Conservation (phyloP, 1,140 invertebrate genomes). For the Contarinia nasturtii region DNA sequence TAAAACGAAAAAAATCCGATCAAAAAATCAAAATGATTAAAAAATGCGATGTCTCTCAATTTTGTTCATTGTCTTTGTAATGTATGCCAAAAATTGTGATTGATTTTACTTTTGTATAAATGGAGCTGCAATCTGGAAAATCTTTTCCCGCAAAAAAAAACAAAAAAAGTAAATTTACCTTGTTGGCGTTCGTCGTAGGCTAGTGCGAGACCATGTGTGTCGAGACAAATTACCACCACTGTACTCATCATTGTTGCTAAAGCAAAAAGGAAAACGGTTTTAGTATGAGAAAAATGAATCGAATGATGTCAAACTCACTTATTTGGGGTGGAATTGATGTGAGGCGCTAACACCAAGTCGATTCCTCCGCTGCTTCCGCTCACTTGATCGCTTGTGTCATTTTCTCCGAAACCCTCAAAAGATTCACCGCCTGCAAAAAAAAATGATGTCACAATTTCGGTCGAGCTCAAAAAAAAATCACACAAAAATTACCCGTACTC, state of each 20-base stretch:
- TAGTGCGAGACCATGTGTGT: conserved; percentile 58
- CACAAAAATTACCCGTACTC: no score
- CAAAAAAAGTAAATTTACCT: not conserved
- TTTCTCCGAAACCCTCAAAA: conserved; percentile 43
- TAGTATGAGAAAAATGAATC: not conserved
- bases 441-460: conserved; percentile 32
- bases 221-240: conserved; percentile 32
- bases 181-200: conserved; percentile 47
- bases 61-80: no score
- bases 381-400: conserved; percentile 10
- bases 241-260: conserved; percentile 18
- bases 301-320: not conserved
- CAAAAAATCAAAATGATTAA: conserved; percentile 1
- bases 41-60: no score
- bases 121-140: no score
- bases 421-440: conserved; percentile 42
- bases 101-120: no score
- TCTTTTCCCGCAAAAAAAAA: not conserved
- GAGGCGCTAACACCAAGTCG: conserved; percentile 20
- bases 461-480: no score
- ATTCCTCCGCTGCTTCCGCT: conserved; percentile 8
- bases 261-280: conserved; percentile 1
- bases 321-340: not conserved
- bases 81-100: no score
- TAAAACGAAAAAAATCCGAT: not conserved